phyloP scores from a whole-genome alignment of 1,140 invertebrate genomes.

The Zaprionus africanus region DNA sequence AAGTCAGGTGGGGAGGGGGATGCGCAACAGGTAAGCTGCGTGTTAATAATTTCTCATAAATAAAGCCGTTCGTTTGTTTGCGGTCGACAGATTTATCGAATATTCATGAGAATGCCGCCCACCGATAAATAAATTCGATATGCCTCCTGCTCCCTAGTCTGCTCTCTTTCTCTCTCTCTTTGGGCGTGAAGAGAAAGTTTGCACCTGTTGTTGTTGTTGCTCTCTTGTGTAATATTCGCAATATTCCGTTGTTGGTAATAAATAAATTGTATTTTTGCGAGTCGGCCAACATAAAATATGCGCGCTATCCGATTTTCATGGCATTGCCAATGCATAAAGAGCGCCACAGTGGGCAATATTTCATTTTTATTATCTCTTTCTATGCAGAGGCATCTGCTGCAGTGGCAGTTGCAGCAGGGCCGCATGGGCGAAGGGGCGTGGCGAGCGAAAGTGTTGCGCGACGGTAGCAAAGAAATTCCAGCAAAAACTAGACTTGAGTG shows the following conservation, averaged over 20 bases:
- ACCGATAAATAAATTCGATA: slow-evolving; percentile 25
- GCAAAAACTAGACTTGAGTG: no score
- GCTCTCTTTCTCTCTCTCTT: not conserved
- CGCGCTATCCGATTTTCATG: slow-evolving; percentile 48
- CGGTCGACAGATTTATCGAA: slow-evolving; percentile 26
- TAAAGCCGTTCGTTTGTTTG: slow-evolving; percentile 10
- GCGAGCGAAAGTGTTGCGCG: slow-evolving; percentile 22
- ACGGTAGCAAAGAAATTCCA: not conserved
- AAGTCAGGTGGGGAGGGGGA: not conserved
- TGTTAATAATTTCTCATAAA: slow-evolving; percentile 28
- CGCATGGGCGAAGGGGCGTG: slow-evolving; percentile 13
- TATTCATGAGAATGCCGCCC: slow-evolving; percentile 16
- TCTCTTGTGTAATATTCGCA: slow-evolving; percentile 41
- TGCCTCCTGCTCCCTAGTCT: not conserved
- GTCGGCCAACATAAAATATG: slow-evolving; percentile 47
- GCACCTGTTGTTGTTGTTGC: slow-evolving; percentile 9
- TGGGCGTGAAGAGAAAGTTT: slow-evolving; percentile 23
- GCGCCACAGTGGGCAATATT: slow-evolving; percentile 26
- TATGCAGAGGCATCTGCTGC: slow-evolving; percentile 30
- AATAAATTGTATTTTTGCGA: slow-evolving; percentile 50
- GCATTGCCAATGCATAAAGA: slow-evolving; percentile 22
- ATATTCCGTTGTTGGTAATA: slow-evolving; percentile 42
- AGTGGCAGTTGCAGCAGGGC: not conserved
- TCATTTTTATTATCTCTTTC: slow-evolving; percentile 58
- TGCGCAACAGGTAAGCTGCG: slow-evolving; percentile 2